Base-by-base conservation (phyloP, 1,140 invertebrate genomes). In the Euwallacea fornicatus region DNA sequence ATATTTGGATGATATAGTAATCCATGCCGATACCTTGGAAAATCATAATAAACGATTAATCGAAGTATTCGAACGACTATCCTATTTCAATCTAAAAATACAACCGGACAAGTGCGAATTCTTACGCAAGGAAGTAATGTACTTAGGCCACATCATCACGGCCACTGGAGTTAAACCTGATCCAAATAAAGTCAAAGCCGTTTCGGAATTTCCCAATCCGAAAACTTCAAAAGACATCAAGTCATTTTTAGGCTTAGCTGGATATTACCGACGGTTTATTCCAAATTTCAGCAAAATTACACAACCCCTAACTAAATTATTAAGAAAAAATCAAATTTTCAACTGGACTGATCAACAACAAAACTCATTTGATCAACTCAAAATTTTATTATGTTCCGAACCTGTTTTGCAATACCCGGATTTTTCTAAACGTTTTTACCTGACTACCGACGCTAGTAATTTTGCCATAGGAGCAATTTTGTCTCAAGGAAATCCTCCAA, bases 61-160 rank as follows among this genome's bases (percentile, higher is more conserved):
- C 2, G 50, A 54, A 21, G 58, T 74, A 54, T 69, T 75, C 56
- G 42, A 73, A 54, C 66, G 68, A 21, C 61, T 75, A 42, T 16
- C 53, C 50, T 54, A 71, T 60, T 13, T 61, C 2, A 73, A 67
- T 10, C 62, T 75, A 10, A 75, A 75, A 64, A 58, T 73, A 8
- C 77, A 83, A 66, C 76, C 78, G 0, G 41, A 64, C 13, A 73
- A 75, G 42, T 73, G 58, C 11, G 75, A 81, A 65, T 81, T 81
- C 74, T 71, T 84, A 41, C 72, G 74, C 70, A 77, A 79, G 61
- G 80, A 84, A 80, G 78, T 84, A 2, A 58, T 70, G 7, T 83
- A 82, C 74, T 75, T 85, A 42, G 83, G 83, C 7, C 83, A 84
- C 66, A 69, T 77, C 41, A 68, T 78, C 8, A 71, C 72, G 11